A percentile compares a stretch with the other conserved stretches of the same genome.
phyloP scores from a whole-genome alignment of 2,113 vertebrate species.

The Pandion haliaetus region DNA sequence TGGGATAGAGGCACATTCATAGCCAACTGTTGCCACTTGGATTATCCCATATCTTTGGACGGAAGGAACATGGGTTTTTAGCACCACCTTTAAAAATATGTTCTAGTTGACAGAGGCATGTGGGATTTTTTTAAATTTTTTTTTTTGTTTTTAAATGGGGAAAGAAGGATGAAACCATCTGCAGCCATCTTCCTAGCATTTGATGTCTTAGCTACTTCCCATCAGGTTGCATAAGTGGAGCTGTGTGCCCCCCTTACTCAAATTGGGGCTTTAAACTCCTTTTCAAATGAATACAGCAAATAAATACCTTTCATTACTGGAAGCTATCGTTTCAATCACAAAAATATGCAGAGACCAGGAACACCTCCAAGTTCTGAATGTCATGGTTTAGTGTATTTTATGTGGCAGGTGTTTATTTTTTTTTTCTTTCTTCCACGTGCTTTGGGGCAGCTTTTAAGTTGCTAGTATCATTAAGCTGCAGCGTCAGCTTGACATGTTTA shows the following conservation, averaged over 20 bases:
- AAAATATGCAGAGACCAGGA: not conserved
- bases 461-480: not conserved
- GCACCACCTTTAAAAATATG: not conserved
- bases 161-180: not conserved
- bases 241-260: not conserved
- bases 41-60: not conserved
- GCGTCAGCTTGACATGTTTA: constrained; percentile 12
- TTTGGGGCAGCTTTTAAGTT: constrained; percentile 27
- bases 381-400: not conserved
- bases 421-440: not conserved
- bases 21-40: not conserved
- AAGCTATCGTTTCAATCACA: not conserved
- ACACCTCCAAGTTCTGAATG: constrained; percentile 1
- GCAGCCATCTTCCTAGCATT: not conserved
- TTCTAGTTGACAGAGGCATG: not conserved
- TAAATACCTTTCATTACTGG: not conserved
- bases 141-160: not conserved
- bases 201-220: not conserved
- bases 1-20: not conserved
- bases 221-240: accelerated
- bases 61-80: accelerated
- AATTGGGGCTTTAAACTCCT: not conserved
- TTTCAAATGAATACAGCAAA: not conserved
- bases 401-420: not conserved
- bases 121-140: not conserved